phyloP scores from a whole-genome alignment of 2,888 invertebrate species.

The Drosophila parthenogenetica region DNA sequence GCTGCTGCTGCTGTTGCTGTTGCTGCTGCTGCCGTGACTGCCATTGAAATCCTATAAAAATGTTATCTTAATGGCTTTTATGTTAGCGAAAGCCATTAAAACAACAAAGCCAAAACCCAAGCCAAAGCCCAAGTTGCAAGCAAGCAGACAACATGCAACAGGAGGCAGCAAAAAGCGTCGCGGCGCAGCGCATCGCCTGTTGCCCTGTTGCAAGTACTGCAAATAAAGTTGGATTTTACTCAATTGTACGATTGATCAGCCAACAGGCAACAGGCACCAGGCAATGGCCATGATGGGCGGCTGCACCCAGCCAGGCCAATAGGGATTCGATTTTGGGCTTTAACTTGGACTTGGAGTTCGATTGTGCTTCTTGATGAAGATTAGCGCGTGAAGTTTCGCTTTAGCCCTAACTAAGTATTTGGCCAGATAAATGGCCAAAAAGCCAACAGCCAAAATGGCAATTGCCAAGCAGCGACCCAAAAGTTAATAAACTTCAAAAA shows the following conservation, averaged over 20 bases:
- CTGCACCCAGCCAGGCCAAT: conserved; percentile 55
- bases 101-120: conserved; percentile 67
- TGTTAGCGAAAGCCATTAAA: conserved; percentile 82
- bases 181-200: conserved; percentile 35
- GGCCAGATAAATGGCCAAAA: conserved; percentile 57
- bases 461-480: neutral
- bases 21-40: conserved; percentile 63
- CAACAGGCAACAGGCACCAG: conserved; percentile 68
- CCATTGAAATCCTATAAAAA: conserved; percentile 78
- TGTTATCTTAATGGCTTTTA: conserved; percentile 83
- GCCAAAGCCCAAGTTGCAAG: conserved; percentile 53
- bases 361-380: conserved; percentile 61
- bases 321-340: conserved; percentile 47
- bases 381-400: conserved; percentile 55
- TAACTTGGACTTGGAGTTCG: conserved; percentile 25
- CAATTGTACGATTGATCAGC: conserved; percentile 81
- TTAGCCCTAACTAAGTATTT: conserved; percentile 48
- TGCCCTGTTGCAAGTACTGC: conserved; percentile 66
- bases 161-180: conserved; percentile 58
- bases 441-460: conserved; percentile 36
- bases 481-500: neutral
- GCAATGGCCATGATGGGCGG: conserved; percentile 57
- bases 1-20: conserved; percentile 41
- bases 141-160: conserved; percentile 60
- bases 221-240: conserved; percentile 80